phyloP scores from a whole-genome alignment of 2,888 invertebrate genomes.

The Drosophila niveifrons region DNA sequence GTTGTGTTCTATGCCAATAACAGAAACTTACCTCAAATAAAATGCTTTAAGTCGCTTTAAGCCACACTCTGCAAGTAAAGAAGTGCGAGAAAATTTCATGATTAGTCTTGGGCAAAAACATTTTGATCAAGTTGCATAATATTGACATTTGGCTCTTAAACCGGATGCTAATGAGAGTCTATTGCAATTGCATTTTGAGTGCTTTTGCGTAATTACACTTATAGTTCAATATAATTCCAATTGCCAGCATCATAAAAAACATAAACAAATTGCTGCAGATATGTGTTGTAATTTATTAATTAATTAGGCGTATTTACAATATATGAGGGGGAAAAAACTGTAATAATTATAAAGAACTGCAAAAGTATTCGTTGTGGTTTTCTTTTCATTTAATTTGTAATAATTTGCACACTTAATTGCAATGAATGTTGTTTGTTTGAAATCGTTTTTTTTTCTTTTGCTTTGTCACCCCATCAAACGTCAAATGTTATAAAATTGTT shows the following conservation, averaged over 20 bases:
- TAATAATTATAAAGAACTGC: background rate
- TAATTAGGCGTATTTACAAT: background rate
- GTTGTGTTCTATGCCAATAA: slow-evolving; percentile 28
- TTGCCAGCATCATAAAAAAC: background rate
- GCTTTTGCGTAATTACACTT: slow-evolving; percentile 10
- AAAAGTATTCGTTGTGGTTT: slow-evolving; percentile 1
- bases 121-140: background rate
- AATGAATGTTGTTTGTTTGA: too few relatives aligned
- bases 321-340: background rate
- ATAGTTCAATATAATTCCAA: slow-evolving; percentile 2
- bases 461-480: too few relatives aligned
- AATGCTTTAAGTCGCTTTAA: slow-evolving; percentile 7
- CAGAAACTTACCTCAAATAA: slow-evolving; percentile 32
- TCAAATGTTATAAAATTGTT: too few relatives aligned
- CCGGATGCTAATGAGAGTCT: slow-evolving; percentile 10
- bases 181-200: slow-evolving; percentile 8
- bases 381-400: background rate
- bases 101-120: slow-evolving; percentile 18
- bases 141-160: slow-evolving; percentile 3
- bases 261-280: background rate
- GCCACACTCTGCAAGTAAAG: slow-evolving; percentile 28
- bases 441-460: too few relatives aligned
- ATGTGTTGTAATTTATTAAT: slow-evolving; percentile 1
- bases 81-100: slow-evolving; percentile 7
- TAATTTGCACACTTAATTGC: slow-evolving; percentile 1